Evolutionary conservation across 1,140 invertebrate species (phyloP).

Genomic region (Patella vulgata): DNA sequence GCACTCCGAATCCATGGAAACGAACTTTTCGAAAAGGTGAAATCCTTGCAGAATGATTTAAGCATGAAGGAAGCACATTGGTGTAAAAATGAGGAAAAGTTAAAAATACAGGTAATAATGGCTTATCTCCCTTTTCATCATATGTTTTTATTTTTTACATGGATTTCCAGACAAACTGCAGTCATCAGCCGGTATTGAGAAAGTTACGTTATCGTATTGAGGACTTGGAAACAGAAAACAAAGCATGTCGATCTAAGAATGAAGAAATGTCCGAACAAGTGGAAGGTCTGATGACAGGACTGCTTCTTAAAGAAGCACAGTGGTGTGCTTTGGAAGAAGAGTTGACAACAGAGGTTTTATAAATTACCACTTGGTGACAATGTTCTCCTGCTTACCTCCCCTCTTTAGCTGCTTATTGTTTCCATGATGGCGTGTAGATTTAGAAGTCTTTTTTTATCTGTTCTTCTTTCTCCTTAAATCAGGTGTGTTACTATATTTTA

Average conservation of each 20-base stretch:
- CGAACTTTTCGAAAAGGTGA: slow-evolving; percentile 37
- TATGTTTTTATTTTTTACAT: too few species aligned
- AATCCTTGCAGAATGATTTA: slow-evolving; percentile 41
- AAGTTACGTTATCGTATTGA: background rate
- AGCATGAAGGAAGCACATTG: slow-evolving; percentile 54
- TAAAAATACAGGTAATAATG: slow-evolving; percentile 42
- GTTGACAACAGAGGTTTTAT: slow-evolving; percentile 40
- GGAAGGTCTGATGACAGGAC: slow-evolving; percentile 38
- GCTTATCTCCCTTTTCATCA: background rate
- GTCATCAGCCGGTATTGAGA: slow-evolving; percentile 40
- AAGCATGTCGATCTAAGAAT: slow-evolving; percentile 41
- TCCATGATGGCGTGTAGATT: too few species aligned
- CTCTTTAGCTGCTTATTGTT: too few species aligned
- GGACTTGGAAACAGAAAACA: slow-evolving; percentile 2
- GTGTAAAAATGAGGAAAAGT: slow-evolving; percentile 55
- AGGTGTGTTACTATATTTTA: too few species aligned
- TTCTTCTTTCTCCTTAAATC: too few species aligned
- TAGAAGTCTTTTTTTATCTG: too few species aligned
- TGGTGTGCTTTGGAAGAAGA: slow-evolving; percentile 57
- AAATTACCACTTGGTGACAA: too few species aligned
- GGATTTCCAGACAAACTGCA: slow-evolving; percentile 19
- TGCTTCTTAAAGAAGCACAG: slow-evolving; percentile 52
- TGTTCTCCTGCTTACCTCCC: too few species aligned
- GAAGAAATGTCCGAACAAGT: slow-evolving; percentile 37
- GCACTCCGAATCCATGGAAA: slow-evolving; percentile 42